Base-by-base conservation (phyloP, 2,888 invertebrate genomes). In the Rhagium mordax region DNA sequence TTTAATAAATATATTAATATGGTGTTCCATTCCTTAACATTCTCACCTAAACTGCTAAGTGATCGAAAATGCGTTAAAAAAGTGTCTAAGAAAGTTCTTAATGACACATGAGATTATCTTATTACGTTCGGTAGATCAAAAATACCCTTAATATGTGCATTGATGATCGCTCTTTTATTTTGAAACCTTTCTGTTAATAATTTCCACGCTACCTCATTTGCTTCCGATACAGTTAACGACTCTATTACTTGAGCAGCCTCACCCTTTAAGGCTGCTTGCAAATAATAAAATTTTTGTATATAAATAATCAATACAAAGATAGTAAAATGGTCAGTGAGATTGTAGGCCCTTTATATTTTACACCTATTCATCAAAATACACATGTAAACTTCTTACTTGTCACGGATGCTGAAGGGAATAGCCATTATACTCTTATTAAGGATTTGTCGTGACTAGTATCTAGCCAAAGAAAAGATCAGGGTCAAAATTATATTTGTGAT, bases 261-360 rank as follows among this genome's bases (percentile, higher is more conserved):
- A 20, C 67, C 71, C 27, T 57, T 18, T 66, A 67, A 55, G 10
- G 53, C 27, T 24, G 29, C 48, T 70, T 72, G 24, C 53, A 70
- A 62, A 57, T 73, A 73, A 48, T 60, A 62, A 10, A 72, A 70
- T 33, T 64, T 72, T 21, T 60, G 51, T 15, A 60, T 48, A n/a
- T n/a, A n/a, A n/a, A n/a, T n/a, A n/a, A n/a, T n/a, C n/a, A n/a
- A n/a, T n/a, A n/a, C n/a, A n/a, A n/a, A n/a, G n/a, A n/a, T n/a
- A n/a, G n/a, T n/a, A n/a, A n/a, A n/a, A n/a, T n/a, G n/a, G n/a
- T n/a, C n/a, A n/a, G n/a, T n/a, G n/a, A n/a, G n/a, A n/a, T n/a
- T n/a, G n/a, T n/a, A n/a, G n/a, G n/a, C n/a, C n/a, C n/a, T n/a
- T n/a, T n/a, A n/a, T n/a, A n/a, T n/a, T n/a, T n/a, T n/a, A n/a